Percentiles rank a stretch among this genome's conserved stretches.
phyloP scores from a whole-genome alignment of 2,797 vertebrate species.

The Rousettus madagascariensis region DNA sequence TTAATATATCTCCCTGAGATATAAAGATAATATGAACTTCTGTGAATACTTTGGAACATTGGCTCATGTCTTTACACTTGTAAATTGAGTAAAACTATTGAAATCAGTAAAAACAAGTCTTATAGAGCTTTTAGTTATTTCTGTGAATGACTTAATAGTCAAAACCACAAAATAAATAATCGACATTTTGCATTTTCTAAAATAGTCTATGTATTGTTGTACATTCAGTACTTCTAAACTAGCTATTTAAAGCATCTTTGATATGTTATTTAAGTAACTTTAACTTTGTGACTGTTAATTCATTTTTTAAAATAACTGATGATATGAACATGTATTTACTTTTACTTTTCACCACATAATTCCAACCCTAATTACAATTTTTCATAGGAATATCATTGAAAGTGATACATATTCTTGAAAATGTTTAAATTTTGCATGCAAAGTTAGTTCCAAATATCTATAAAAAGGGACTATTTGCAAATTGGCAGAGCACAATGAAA shows the following conservation, averaged over 20 bases:
- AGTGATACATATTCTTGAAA: not conserved
- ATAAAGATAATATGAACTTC: not conserved
- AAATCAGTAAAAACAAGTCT: not conserved
- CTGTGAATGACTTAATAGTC: not conserved
- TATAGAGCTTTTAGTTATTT: not conserved
- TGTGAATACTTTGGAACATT: not conserved
- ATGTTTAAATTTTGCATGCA: not conserved
- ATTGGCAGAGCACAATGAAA: conserved; percentile 30
- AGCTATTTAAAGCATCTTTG: not conserved
- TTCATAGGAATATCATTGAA: conserved; percentile 14
- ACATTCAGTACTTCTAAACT: not conserved
- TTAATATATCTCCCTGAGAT: not conserved
- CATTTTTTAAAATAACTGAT: not conserved
- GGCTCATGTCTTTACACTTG: not conserved
- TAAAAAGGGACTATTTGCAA: not conserved
- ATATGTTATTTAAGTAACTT: not conserved
- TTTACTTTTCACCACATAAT: not conserved
- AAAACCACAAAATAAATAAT: not conserved
- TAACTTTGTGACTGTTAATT: not conserved
- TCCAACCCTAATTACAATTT: not conserved
- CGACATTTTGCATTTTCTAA: not conserved
- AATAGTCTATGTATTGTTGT: not conserved
- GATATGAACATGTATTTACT: not conserved
- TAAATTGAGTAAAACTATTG: not conserved
- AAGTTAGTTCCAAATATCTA: not conserved